Evolutionary conservation across 1,140 invertebrate genomes (phyloP).

Genomic region (Apocrypta bakeri): DNA sequence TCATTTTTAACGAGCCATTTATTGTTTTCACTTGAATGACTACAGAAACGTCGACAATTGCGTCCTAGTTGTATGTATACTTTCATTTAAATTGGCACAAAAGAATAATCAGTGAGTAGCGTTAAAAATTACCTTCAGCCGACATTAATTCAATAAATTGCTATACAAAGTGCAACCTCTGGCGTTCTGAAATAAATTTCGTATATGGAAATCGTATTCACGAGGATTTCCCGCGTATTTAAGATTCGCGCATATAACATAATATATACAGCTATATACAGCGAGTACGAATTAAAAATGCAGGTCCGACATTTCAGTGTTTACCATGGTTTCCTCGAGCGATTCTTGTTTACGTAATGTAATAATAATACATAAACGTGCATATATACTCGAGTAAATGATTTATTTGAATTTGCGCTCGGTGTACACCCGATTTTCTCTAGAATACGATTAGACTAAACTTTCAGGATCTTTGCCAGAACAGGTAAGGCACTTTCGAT

Average conservation of each 20-base stretch:
- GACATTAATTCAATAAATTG: not conserved
- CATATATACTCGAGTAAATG: not conserved
- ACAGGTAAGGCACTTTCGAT: conserved; percentile 62
- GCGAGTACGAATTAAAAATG: not conserved
- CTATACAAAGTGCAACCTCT: not conserved
- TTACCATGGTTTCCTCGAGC: not conserved
- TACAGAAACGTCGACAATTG: not conserved
- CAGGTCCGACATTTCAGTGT: not conserved
- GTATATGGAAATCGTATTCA: not conserved
- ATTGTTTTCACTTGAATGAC: not conserved
- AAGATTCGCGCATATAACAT: not conserved
- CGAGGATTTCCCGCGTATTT: not conserved
- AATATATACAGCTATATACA: not conserved
- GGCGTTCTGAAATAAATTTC: not conserved
- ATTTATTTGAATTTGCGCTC: not conserved
- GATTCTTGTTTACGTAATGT: not conserved
- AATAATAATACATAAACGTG: not conserved
- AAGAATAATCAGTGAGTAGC: not conserved
- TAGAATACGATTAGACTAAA: not conserved
- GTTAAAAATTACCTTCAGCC: not conserved
- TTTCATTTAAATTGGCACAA: too few relatives aligned
- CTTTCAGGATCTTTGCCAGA: conserved; percentile 56
- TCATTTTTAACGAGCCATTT: too few relatives aligned
- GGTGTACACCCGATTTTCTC: not conserved
- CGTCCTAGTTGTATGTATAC: not conserved